These are phyloP conservation scores for Leucosticte australis DNA, from an alignment of 2,113 vertebrate genomes.

Conservation along the genomic window DNA sequence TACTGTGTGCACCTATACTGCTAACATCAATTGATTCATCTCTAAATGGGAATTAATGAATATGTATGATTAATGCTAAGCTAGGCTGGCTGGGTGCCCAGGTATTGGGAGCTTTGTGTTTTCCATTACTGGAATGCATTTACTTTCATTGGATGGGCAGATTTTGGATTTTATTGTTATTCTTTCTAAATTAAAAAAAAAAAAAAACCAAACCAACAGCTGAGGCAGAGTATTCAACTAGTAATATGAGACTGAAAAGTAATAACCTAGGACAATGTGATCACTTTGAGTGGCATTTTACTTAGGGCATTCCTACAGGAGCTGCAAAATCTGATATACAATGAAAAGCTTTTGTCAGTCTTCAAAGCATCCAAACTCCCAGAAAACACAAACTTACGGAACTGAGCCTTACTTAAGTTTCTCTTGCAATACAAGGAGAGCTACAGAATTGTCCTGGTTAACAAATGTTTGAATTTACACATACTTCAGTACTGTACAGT, in stretches of 20 bases:
- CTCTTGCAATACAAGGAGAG: not conserved
- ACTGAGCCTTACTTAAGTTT: not conserved
- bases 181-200: conserved; percentile 5
- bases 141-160: not conserved
- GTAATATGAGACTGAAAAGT: not conserved
- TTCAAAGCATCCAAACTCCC: not conserved
- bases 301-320: not conserved
- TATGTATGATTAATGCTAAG: not conserved
- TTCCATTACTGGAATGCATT: not conserved
- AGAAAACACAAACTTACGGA: not conserved
- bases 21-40: not conserved
- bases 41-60: conserved; percentile 29
- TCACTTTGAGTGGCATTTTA: not conserved
- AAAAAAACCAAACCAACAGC: not conserved
- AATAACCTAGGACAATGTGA: not conserved
- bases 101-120: not conserved
- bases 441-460: not conserved
- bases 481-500: not conserved
- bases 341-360: not conserved
- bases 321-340: not conserved
- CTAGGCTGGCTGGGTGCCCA: not conserved
- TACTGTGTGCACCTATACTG: not conserved
- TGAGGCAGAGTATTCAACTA: not conserved
- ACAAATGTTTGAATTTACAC: not conserved
- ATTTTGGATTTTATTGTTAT: not conserved